Conservation (phyloP, 2,797 vertebrate genomes). For the Sebastes trivittatus region DNA sequence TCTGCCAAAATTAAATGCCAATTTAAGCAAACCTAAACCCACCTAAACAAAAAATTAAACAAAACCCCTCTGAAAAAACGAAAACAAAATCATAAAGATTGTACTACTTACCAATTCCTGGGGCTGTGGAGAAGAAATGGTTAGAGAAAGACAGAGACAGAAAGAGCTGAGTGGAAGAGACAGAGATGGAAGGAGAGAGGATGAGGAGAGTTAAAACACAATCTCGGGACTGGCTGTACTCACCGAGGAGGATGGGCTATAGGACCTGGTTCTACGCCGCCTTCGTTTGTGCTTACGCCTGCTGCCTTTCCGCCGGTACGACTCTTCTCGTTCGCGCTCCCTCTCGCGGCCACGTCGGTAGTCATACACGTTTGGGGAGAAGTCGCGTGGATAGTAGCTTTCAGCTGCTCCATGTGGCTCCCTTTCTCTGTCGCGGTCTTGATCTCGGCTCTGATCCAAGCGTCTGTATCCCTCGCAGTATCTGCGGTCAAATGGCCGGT, state of each 20-base stretch:
- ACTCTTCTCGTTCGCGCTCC: conserved; percentile 78
- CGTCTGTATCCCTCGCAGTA: conserved; percentile 91
- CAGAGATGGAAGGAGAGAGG: conserved; percentile 64
- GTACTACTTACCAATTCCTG: conserved; percentile 86
- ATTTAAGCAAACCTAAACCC: conserved; percentile 35
- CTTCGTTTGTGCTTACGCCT: conserved; percentile 97
- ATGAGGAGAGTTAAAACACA: conserved; percentile 72
- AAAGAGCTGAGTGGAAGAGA: conserved; percentile 66
- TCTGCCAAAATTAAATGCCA: conserved; percentile 59
- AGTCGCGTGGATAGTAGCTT: conserved; percentile 87
- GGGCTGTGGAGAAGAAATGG: conserved; percentile 78
- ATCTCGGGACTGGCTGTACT: conserved; percentile 85
- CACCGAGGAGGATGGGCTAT: conserved; percentile 99
- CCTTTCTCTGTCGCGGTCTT: conserved; percentile 82
- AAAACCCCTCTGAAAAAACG: conserved; percentile 57
- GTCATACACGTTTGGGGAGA: conserved; percentile 86
- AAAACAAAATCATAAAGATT: conserved; percentile 84
- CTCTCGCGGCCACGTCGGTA: conserved; percentile 88
- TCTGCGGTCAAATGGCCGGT: conserved; percentile 88
- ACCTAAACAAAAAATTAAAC: conserved; percentile 29
- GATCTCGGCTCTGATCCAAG: conserved; percentile 89
- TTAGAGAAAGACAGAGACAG: conserved; percentile 78
- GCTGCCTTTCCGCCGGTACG: conserved; percentile 90
- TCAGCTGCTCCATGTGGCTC: conserved; percentile 83
- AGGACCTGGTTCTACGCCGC: conserved; percentile 96